Evolutionary conservation across 2,888 invertebrate species (phyloP).

Genomic region (Tetragonisca angustula): DNA sequence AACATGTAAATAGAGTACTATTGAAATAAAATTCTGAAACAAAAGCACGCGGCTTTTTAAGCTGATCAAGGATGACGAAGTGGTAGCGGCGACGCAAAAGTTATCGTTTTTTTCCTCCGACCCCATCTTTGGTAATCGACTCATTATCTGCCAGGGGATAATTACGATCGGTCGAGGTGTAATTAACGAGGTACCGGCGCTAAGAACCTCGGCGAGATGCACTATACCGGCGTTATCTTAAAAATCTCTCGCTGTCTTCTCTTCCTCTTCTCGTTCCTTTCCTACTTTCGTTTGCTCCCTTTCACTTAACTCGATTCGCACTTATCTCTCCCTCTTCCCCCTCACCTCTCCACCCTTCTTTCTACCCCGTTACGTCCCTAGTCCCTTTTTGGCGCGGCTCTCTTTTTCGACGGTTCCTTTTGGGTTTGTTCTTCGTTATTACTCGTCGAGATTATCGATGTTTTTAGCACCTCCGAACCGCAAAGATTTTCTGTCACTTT

Average conservation of each 20-base stretch:
- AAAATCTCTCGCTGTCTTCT: constrained; percentile 65
- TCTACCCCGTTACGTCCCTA: neutral
- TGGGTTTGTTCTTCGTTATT: constrained; percentile 68
- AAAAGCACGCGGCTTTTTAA: constrained; percentile 13
- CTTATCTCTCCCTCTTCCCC: constrained; percentile 24
- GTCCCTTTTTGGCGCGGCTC: constrained; percentile 52
- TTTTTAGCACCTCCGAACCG: constrained; percentile 68
- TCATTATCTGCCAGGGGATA: constrained; percentile 74
- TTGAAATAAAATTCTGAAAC: constrained; percentile 32
- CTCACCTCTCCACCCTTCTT: neutral
- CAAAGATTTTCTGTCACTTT: constrained; percentile 5
- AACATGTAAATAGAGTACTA: constrained; percentile 27
- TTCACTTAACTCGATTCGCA: constrained; percentile 58
- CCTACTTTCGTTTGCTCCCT: constrained; percentile 52
- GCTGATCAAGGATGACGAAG: constrained; percentile 57
- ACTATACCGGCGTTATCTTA: constrained; percentile 61
- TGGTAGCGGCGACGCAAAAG: constrained; percentile 56
- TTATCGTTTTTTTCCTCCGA: constrained; percentile 35
- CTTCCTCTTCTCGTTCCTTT: constrained; percentile 44
- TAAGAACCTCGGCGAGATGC: constrained; percentile 55
- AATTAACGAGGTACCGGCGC: constrained; percentile 74
- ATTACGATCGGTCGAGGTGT: constrained; percentile 74
- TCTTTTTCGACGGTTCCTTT: constrained; percentile 36
- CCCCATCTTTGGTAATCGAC: constrained; percentile 73
- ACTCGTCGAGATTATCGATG: constrained; percentile 66